Evolutionary conservation across 2,888 invertebrate genomes (phyloP), one percentile per base, ranked within the genome.

Genomic region (Beris morrisii): DNA sequence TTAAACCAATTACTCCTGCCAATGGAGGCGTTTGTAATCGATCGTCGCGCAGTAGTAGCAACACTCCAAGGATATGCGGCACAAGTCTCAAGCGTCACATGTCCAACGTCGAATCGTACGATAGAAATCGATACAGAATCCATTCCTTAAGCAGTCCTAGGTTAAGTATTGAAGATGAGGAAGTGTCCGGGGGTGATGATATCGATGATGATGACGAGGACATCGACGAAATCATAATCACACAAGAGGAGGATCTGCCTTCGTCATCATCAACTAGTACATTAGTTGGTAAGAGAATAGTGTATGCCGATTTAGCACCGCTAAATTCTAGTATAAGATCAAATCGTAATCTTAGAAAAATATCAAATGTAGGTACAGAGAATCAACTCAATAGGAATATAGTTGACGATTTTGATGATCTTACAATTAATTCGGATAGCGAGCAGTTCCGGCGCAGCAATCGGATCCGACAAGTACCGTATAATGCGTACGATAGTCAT

Each of bases 251-350:
- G 30, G 58, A 68, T 31, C 15, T 32, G 3, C 58, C 65, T 44
- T 66, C 68, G 31, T 58, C 69, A 45, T 67, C 65, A 9, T 69
- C 70, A 79, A 64, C 77, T 81, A 70, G 69, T 38, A 68, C 67
- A 4, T 50, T 69, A 30, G 64, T 69, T 50, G 69, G 69, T 9
- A 69, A 69, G 43, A 54, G 66, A 1, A 31, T 69, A 58, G 78
- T 82, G 43, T 83, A 83, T 73, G 83, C 82, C 38, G 83, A 83
- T 71, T 74, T 83, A 6, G 67, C 68, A 68, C 63, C 69, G 69
- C 52, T 53, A n/a, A 30, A 15, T 22, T 13, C 46, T 22, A 54
- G 46, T 31, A 15, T 38, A 12, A 15, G 32, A 28, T 55, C 64
- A 4, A 64, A 30, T 46, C 45, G 55, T n/a, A 64, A 55, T 46